phyloP scores from a whole-genome alignment of 2,888 invertebrate species.

The Leistus spinibarbis region DNA sequence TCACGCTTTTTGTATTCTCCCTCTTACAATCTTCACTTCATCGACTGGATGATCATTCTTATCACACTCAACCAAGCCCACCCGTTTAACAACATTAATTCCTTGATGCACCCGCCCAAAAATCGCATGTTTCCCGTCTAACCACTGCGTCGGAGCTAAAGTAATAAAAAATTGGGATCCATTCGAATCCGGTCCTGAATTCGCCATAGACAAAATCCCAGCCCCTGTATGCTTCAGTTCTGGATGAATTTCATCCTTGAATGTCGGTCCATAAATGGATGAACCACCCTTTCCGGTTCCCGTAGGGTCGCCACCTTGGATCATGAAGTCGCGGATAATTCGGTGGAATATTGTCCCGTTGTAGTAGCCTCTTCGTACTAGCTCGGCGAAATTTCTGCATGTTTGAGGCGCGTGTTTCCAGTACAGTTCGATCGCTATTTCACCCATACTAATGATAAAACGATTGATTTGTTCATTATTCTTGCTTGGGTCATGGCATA shows the following conservation, averaged over 20 bases:
- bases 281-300: slow-evolving; percentile 95
- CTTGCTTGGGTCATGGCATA: background rate
- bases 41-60: slow-evolving; percentile 90
- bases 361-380: slow-evolving; percentile 92
- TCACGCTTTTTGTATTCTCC: slow-evolving; percentile 58
- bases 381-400: slow-evolving; percentile 96
- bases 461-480: background rate
- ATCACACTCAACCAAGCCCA: slow-evolving; percentile 94
- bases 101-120: slow-evolving; percentile 90
- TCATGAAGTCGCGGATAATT: slow-evolving; percentile 92
- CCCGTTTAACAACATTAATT: slow-evolving; percentile 89
- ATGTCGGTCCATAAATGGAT: slow-evolving; percentile 94
- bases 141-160: slow-evolving; percentile 94
- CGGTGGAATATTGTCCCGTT: slow-evolving; percentile 96
- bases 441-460: slow-evolving; percentile 84
- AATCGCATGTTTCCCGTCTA: slow-evolving; percentile 97
- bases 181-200: slow-evolving; percentile 95
- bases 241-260: slow-evolving; percentile 93
- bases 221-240: slow-evolving; percentile 95
- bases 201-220: slow-evolving; percentile 96
- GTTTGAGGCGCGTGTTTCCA: slow-evolving; percentile 99
- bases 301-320: slow-evolving; percentile 96
- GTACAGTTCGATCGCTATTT: slow-evolving; percentile 89
- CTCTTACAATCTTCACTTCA: slow-evolving; percentile 78
- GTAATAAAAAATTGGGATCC: slow-evolving; percentile 99